Evolutionary conservation across 2,113 vertebrate species (phyloP).

Genomic region (Rhinolophus sinicus): DNA sequence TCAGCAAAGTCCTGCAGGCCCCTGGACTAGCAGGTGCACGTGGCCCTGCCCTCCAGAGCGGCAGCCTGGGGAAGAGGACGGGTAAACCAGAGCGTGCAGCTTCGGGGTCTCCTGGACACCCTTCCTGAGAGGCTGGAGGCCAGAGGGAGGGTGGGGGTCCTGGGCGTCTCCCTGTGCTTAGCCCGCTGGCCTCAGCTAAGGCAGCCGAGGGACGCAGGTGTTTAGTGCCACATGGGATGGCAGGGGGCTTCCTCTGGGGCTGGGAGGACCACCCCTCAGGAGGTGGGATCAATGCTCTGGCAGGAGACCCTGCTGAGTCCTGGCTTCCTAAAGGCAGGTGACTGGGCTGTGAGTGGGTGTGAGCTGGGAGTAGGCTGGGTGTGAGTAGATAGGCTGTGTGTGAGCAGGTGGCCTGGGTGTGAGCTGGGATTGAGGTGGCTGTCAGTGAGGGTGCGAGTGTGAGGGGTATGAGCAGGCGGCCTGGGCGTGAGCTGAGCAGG

Average conservation of each 20-base stretch:
- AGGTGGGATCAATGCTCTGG: not conserved
- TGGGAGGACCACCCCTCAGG: not conserved
- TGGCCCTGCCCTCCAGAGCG: not conserved
- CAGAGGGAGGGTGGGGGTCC: not conserved
- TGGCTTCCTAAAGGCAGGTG: not conserved
- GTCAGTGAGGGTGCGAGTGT: not conserved
- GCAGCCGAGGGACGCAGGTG: not conserved
- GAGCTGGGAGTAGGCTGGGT: no score
- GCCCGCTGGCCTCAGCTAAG: no score
- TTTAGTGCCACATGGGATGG: not conserved
- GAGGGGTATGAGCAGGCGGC: not conserved
- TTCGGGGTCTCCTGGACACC: not conserved
- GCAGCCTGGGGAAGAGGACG: not conserved
- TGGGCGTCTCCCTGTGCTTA: not conserved
- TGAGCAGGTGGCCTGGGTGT: not conserved
- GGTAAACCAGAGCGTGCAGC: not conserved
- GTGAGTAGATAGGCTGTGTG: not conserved
- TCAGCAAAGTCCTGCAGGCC: not conserved
- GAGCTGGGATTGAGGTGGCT: not conserved
- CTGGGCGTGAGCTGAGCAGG: not conserved
- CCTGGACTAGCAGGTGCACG: not conserved
- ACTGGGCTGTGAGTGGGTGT: not conserved
- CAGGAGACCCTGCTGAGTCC: not conserved
- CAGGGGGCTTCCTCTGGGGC: not conserved
- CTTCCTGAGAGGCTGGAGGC: not conserved